Percentiles rank a stretch among this genome's conserved stretches.
Conservation (phyloP, 2,888 invertebrate species). For the Nowickia ferox region DNA sequence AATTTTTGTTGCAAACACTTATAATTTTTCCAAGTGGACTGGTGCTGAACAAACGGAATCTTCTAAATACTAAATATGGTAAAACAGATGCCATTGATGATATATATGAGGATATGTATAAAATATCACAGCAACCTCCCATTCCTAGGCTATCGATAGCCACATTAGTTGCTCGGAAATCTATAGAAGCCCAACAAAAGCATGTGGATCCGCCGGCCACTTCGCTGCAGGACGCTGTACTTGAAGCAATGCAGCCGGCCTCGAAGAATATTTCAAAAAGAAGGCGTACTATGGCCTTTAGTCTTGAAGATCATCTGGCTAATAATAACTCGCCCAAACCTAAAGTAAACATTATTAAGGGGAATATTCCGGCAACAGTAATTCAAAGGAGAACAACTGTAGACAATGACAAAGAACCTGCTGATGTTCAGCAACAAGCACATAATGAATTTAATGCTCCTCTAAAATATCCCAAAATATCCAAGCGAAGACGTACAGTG, state of each 20-base stretch:
- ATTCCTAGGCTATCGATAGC: slow-evolving; percentile 77
- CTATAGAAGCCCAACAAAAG: slow-evolving; percentile 73
- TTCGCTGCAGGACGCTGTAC: slow-evolving; percentile 11
- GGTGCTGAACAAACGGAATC: slow-evolving; percentile 77
- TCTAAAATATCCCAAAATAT: slow-evolving; percentile 71
- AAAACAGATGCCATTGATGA: slow-evolving; percentile 70
- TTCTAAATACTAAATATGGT: slow-evolving; percentile 74
- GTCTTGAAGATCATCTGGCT: slow-evolving; percentile 52
- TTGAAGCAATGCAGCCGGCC: slow-evolving; percentile 15
- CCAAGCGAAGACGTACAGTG: slow-evolving; percentile 75
- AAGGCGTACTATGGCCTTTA: slow-evolving; percentile 54
- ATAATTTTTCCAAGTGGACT: slow-evolving; percentile 80
- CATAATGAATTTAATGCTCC: slow-evolving; percentile 48
- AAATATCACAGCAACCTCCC: slow-evolving; percentile 76
- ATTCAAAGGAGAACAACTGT: slow-evolving; percentile 43
- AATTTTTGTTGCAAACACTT: slow-evolving; percentile 76
- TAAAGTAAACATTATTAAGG: slow-evolving; percentile 1
- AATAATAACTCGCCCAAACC: slow-evolving; percentile 1
- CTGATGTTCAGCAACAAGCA: not conserved
- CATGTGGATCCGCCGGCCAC: slow-evolving; percentile 6
- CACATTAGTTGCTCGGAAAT: slow-evolving; percentile 75
- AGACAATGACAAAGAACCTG: slow-evolving; percentile 45
- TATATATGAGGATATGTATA: slow-evolving; percentile 76
- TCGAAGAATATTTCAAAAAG: slow-evolving; percentile 51
- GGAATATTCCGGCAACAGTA: not conserved